Evolutionary conservation across 37 sponge, comb jelly and placozoan species (phyloP).

Genomic region (Ephydatia muelleri): DNA sequence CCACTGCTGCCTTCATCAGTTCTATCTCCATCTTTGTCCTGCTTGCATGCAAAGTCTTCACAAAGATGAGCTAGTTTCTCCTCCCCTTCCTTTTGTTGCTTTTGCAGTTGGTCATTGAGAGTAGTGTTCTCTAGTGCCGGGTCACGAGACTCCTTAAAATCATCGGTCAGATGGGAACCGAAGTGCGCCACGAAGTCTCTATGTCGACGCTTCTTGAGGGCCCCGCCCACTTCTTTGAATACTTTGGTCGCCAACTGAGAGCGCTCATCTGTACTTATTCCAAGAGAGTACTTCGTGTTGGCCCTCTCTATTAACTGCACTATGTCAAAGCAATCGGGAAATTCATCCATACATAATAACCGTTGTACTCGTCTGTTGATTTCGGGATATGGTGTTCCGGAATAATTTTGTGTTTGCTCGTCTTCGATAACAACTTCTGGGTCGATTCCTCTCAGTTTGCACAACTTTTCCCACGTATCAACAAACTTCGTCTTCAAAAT

Average conservation of each 20-base stretch:
- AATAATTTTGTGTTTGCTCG: background rate
- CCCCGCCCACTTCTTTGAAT: slow-evolving; percentile 68
- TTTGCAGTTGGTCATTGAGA: slow-evolving; percentile 28
- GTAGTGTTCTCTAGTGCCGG: slow-evolving; percentile 48
- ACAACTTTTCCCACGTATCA: slow-evolving; percentile 57
- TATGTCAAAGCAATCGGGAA: slow-evolving; percentile 76
- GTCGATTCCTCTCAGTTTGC: slow-evolving; percentile 30
- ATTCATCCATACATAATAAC: slow-evolving; percentile 48
- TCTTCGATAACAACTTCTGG: slow-evolving; percentile 18
- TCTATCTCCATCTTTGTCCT: slow-evolving; percentile 42
- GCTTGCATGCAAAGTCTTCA: slow-evolving; percentile 70
- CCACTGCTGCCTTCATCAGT: slow-evolving; percentile 8
- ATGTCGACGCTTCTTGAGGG: slow-evolving; percentile 40
- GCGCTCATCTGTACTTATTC: slow-evolving; percentile 34
- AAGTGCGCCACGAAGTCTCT: slow-evolving; percentile 55
- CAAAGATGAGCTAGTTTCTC: slow-evolving; percentile 32
- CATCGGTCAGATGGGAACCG: slow-evolving; percentile 80
- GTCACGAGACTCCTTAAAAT: slow-evolving; percentile 27
- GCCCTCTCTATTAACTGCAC: slow-evolving; percentile 49
- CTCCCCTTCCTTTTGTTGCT: slow-evolving; percentile 33
- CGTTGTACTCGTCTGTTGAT: slow-evolving; percentile 61
- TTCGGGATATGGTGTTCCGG: slow-evolving; percentile 53
- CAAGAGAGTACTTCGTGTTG: slow-evolving; percentile 52
- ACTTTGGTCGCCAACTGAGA: slow-evolving; percentile 35
- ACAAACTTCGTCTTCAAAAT: slow-evolving; percentile 62